phyloP scores from a whole-genome alignment of 2,797 vertebrate species.

The Hoplostethus atlanticus region DNA sequence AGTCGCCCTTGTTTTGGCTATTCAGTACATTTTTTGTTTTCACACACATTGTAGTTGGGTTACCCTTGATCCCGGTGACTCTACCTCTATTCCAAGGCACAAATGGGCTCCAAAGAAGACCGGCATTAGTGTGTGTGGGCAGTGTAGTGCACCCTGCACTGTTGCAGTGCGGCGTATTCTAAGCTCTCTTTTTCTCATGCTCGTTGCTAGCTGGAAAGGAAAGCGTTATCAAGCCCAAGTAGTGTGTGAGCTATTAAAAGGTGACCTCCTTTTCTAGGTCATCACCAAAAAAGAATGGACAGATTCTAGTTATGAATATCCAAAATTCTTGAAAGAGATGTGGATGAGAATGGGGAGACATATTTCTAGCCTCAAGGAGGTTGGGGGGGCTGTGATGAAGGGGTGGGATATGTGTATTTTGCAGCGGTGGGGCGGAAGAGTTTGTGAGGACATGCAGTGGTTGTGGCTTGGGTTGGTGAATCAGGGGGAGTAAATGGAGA shows the following conservation, averaged over 20 bases:
- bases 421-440: slow-evolving; percentile 22
- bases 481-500: slow-evolving; percentile 59
- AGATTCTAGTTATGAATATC: slow-evolving; percentile 78
- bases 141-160: slow-evolving; percentile 49
- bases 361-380: slow-evolving; percentile 69
- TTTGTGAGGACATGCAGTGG: slow-evolving; percentile 61
- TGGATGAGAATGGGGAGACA: slow-evolving; percentile 71
- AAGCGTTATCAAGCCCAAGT: slow-evolving; percentile 73
- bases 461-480: slow-evolving; percentile 58
- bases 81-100: slow-evolving; percentile 37
- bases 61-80: slow-evolving; percentile 20
- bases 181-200: slow-evolving; percentile 40
- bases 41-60: slow-evolving; percentile 10
- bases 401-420: slow-evolving; percentile 25
- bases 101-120: slow-evolving; percentile 32
- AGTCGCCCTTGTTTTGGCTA: slow-evolving; percentile 5
- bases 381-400: slow-evolving; percentile 51
- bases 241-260: slow-evolving; percentile 80
- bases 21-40: slow-evolving; percentile 16
- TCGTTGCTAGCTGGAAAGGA: slow-evolving; percentile 62
- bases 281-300: slow-evolving; percentile 78
- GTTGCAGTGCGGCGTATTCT: slow-evolving; percentile 59
- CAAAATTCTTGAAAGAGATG: slow-evolving; percentile 77
- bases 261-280: slow-evolving; percentile 85
- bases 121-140: slow-evolving; percentile 49